Conservation (phyloP, 2,888 invertebrate genomes). For the Nyleta sp. region DNA sequence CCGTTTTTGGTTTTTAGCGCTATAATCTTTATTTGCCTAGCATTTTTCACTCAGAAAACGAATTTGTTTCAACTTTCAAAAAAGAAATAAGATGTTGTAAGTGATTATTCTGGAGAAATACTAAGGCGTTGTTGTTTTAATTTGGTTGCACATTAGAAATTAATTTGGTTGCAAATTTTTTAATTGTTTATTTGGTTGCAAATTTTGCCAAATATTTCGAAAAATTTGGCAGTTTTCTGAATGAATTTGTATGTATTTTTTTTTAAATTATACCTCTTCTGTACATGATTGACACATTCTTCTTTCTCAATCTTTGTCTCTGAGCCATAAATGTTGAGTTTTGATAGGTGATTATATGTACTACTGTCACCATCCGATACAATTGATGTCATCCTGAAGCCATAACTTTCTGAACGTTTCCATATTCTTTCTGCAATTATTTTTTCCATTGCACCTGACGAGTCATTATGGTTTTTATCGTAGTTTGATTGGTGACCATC, state of each 20-base stretch:
- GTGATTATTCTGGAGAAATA: no score
- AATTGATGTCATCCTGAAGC: slow-evolving; percentile 26
- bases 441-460: slow-evolving; percentile 40
- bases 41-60: neutral
- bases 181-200: no score
- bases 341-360: slow-evolving; percentile 9
- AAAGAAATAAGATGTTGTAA: no score
- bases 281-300: slow-evolving; percentile 22
- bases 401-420: slow-evolving; percentile 36
- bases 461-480: slow-evolving; percentile 20
- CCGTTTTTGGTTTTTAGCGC: slow-evolving; percentile 12
- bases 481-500: neutral
- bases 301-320: slow-evolving; percentile 12
- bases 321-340: slow-evolving; percentile 22
- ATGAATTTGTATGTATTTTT: neutral
- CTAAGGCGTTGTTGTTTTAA: no score
- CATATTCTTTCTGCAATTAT: slow-evolving; percentile 31
- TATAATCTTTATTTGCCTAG: no score
- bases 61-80: no score
- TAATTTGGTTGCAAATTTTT: no score
- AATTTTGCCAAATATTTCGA: no score
- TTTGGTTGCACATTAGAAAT: no score
- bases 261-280: slow-evolving; percentile 25
- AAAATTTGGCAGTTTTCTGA: neutral
- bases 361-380: slow-evolving; percentile 31